Conservation (phyloP, 2,888 invertebrate genomes). For the Pecten maximus region DNA sequence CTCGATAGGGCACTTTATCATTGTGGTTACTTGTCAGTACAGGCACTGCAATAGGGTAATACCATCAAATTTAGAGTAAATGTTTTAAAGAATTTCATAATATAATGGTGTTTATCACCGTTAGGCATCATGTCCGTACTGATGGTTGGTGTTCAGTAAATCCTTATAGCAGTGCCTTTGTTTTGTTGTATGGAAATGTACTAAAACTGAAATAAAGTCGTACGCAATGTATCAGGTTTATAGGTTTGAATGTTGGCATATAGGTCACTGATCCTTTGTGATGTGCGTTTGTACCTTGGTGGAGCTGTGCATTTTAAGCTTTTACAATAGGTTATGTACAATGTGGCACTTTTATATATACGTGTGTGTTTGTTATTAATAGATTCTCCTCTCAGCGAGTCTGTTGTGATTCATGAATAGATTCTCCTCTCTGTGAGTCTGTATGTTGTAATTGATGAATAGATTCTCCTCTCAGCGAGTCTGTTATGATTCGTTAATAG, state of each 20-base stretch:
- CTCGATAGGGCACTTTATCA: background rate
- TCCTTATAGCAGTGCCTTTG: conserved; percentile 16
- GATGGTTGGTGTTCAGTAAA: background rate
- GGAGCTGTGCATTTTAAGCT: background rate
- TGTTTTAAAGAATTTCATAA: no score
- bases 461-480: no score
- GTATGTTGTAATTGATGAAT: no score
- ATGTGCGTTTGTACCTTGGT: background rate
- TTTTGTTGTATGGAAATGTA: background rate
- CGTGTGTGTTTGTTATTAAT: no score
- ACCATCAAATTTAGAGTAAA: no score
- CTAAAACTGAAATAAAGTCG: background rate
- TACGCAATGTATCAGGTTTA: background rate
- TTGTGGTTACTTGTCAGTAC: background rate
- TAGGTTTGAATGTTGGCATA: background rate
- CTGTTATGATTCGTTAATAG: no score
- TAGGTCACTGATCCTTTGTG: background rate
- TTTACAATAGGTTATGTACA: background rate
- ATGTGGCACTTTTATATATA: no score
- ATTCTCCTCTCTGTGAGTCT: no score
- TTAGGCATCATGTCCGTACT: no score
- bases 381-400: no score
- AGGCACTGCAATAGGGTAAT: conserved; percentile 1
- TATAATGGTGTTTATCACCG: no score
- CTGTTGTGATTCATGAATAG: no score